Evolutionary conservation across 2,888 invertebrate species (phyloP).

Genomic region (Drosophila gaucha): DNA sequence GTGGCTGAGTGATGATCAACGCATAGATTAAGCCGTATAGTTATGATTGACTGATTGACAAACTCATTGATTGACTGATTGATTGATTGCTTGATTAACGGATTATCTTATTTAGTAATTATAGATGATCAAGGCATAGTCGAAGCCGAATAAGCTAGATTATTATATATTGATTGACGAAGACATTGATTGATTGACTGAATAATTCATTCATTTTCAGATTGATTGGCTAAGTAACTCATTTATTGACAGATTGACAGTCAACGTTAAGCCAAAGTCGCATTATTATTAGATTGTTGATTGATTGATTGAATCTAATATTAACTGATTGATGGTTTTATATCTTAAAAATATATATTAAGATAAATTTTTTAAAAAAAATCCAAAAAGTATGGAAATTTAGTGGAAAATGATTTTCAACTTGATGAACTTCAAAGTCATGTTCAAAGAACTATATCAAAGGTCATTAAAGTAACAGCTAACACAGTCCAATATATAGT

Average conservation of each 20-base stretch:
- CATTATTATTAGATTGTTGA: background rate
- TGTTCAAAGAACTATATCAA: background rate
- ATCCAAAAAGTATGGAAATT: background rate
- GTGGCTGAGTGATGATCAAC: too few relatives aligned
- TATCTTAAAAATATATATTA: too few relatives aligned
- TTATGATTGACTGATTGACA: too few relatives aligned
- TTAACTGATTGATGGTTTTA: background rate
- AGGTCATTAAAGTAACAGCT: background rate
- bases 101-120: too few relatives aligned
- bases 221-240: background rate
- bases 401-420: background rate
- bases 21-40: too few relatives aligned
- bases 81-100: background rate
- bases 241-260: background rate
- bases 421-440: background rate
- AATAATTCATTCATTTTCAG: background rate
- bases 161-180: background rate
- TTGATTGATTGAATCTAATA: background rate
- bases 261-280: too few relatives aligned
- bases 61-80: background rate
- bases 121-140: too few relatives aligned
- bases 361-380: too few relatives aligned
- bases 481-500: background rate
- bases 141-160: too few relatives aligned
- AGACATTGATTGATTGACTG: background rate